Evolutionary conservation across 2,797 vertebrate species (phyloP).

Genomic region (Enteromius afrohamiltoni): DNA sequence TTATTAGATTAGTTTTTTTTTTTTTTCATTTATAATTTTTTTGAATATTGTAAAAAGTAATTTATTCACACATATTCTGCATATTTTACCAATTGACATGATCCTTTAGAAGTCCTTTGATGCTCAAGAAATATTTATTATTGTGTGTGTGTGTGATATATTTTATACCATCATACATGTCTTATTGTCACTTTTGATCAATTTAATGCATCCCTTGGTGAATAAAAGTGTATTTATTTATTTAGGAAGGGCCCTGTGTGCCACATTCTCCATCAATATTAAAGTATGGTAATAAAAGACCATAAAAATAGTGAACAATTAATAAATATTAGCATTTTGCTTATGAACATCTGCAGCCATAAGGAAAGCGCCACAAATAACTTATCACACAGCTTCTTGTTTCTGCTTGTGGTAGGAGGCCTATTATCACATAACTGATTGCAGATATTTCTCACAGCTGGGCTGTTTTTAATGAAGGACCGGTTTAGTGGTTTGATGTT

Average conservation of each 20-base stretch:
- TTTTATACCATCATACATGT: neutral
- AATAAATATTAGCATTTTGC: neutral
- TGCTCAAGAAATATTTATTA: neutral
- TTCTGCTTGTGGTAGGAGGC: neutral
- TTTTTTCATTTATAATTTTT: neutral
- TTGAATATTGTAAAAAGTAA: neutral
- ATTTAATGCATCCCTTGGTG: neutral
- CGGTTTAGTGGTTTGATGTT: constrained; percentile 7
- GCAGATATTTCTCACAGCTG: constrained; percentile 39
- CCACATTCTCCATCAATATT: neutral
- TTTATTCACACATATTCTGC: neutral
- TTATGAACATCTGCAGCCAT: constrained; percentile 1
- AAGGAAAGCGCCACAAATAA: neutral
- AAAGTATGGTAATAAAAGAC: neutral
- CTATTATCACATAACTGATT: constrained; percentile 6
- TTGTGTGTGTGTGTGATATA: neutral
- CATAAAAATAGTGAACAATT: neutral
- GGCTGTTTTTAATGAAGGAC: constrained; percentile 33
- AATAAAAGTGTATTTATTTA: neutral
- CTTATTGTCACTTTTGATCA: neutral
- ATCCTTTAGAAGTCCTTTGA: neutral
- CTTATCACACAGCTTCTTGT: neutral
- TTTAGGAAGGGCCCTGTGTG: neutral
- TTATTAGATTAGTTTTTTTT: neutral
- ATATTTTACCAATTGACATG: neutral